Evolutionary conservation across 2,888 invertebrate genomes (phyloP), one percentile per base, ranked within the genome.

Genomic region (Apotomis capreana): DNA sequence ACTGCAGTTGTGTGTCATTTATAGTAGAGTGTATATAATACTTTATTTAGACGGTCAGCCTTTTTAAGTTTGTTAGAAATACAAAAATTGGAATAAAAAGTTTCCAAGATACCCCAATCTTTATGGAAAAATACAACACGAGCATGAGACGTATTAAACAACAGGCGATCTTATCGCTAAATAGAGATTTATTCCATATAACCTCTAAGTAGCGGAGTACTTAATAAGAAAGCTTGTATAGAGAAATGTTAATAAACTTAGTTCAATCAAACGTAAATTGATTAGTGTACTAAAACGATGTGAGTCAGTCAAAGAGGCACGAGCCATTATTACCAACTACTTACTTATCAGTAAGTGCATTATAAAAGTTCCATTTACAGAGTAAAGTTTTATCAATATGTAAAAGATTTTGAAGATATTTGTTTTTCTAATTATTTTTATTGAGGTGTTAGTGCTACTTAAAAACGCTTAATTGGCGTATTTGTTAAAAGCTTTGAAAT

Each of bases 301-400:
- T 59, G 67, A 68, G 10, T 68, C 67, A 67, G 5, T 40, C 37
- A 51, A 46, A 40, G 44, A 40, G 57, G 67, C 71, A 71, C 68
- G 71, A 37, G 71, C 68, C 57, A 59, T 37, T 67, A 58, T 40
- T n/a, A 13, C 8, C 37, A 46, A 60, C 40, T 36, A 65, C 12
- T 26, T 3, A 46, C 57, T 36, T 58, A 58, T 68, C 51, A 51
- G 46, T 67, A 49, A 54, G 60, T 64, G n/a, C 49, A 67, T 13
- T 37, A 44, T 54, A 57, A 61, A 51, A n/a, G 12, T 10, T 13
- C 44, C 57, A 58, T 71, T 68, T 55, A 65, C n/a, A 57, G 12
- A 36, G 13, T 55, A 6, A 64, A 46, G 36, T 65, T 62, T 62
- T 68, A 58, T 67, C 26, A 15, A 40, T 46, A 15, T 44, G 15